Base-by-base conservation (phyloP, 2,113 vertebrate genomes). In the Phylloscopus trochilus region DNA sequence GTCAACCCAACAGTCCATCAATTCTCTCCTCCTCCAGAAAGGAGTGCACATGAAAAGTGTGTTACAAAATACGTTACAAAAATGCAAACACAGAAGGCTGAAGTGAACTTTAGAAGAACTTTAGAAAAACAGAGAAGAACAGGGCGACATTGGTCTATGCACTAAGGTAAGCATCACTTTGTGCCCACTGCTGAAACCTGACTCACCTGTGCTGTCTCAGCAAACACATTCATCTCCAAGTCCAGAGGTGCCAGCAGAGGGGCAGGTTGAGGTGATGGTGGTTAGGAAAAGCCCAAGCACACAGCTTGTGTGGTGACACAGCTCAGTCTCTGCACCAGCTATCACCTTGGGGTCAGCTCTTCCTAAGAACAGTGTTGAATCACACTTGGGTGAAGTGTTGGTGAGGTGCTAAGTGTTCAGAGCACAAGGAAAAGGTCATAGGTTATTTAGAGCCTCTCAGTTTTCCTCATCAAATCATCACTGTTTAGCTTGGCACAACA, bases 121-220 rank as follows among this genome's bases (percentile, higher is more conserved):
- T 41, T 41, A 41, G 41, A 41, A 41, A 41, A 14, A 41, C 13
- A 41, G 41, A 41, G 41, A 14, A 41, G 41, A 41, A 15, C 41
- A 41, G 41, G 41, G 41, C 41, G 41, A 41, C 41, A 41, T 41
- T 41, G 41, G 2, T 30, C 26, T 37, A 1, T 1, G 0, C 0
- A 2, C 28, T 35, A 19, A 83, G 1, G 7, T 13, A 5, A 8
- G 43, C 49, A 63, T 49, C 12, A 2, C n/a, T 18, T 4, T 53
- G 44, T 78, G 20, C 39, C 28, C 16, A 1, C 6, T 66, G 53
- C 49, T 67, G 51, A 30, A 27, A 23, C 44, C 47, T 15, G 82
- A 26, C 18, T 21, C 10, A 13, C 33, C 31, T 2, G 2, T 1
- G 3, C 37, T 60, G 28, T 17, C 51, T 73, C 46, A 53, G 30